Conservation (phyloP, 2,113 vertebrate genomes). For the Aldabrachelys gigantea region DNA sequence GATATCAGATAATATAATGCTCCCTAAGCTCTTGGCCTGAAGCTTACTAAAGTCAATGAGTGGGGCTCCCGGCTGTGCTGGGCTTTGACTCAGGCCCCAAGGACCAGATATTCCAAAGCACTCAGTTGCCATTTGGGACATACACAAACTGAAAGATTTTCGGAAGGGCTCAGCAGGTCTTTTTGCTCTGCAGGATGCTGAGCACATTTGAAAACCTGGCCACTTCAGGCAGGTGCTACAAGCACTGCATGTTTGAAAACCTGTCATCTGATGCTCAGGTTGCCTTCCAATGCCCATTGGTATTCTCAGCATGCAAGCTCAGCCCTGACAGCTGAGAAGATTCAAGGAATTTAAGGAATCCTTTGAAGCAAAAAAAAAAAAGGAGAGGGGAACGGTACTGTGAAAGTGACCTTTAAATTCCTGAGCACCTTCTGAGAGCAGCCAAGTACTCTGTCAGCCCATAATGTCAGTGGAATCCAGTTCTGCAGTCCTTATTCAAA, state of each 20-base stretch:
- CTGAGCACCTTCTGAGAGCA: neutral
- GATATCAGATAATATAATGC: neutral
- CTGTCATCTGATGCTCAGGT: neutral
- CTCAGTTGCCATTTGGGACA: neutral
- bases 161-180: neutral
- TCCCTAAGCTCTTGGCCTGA: neutral
- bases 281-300: neutral
- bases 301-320: neutral
- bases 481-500: neutral
- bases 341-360: neutral
- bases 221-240: neutral
- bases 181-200: neutral
- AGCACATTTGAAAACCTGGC: neutral
- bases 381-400: too few species aligned
- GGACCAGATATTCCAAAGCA: neutral
- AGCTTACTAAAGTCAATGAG: neutral
- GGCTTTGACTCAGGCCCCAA: neutral
- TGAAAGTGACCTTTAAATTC: neutral
- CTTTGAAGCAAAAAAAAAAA: neutral
- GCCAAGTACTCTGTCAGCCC: neutral
- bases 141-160: neutral
- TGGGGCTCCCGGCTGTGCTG: neutral
- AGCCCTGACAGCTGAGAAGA: neutral
- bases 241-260: neutral
- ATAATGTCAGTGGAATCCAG: neutral